Evolutionary conservation across 2,113 vertebrate genomes (phyloP), one percentile per base, ranked within the genome.

Genomic region (Lasiurus cinereus): DNA sequence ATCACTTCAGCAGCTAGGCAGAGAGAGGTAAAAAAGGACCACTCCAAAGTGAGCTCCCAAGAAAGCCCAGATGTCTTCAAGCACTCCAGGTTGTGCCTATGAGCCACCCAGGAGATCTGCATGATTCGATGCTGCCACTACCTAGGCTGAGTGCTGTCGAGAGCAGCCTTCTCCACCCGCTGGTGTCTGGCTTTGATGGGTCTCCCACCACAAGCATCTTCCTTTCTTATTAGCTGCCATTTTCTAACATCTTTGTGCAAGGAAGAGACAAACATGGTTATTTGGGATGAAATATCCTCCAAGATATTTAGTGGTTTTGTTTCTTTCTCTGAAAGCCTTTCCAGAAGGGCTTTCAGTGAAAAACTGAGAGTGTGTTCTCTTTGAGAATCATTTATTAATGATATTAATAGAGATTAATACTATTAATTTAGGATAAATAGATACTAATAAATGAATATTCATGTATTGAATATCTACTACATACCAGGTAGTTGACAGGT

Each of bases 51-150:
- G 67, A 94, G 83, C 76, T 91, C 91, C 69, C 67, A 48, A 16
- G 15, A 73, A 70, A 76, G 43, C 67, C 54, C 52, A 21, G 27
- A 67, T 87, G 36, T 50, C 59, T 54, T 69, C 48, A 50, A 48
- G 66, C 43, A 76, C 74, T 80, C 83, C 16, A 73, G 29, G 18
- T n/a, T 85, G 84, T 76, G 59, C 86, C 54, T 70, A 0, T 24
- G 50, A 92, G 67, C 27, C 3, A 0, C 27, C 80, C 3, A 0
- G 7, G 69, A 19, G 27, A 82, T 50, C 43, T 84, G 73, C 0
- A 0, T 0, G 1, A 29, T 0, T 0, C 0, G 3, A 6, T 29
- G 50, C 9, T 48, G 2, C 82, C 22, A 0, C 2, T 0, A 0
- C 5, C 3, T 27, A 2, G 0, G 1, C 36, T 8, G 33, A 59